phyloP scores from a whole-genome alignment of 2,888 invertebrate genomes.

The Neoscelio sp. region DNA sequence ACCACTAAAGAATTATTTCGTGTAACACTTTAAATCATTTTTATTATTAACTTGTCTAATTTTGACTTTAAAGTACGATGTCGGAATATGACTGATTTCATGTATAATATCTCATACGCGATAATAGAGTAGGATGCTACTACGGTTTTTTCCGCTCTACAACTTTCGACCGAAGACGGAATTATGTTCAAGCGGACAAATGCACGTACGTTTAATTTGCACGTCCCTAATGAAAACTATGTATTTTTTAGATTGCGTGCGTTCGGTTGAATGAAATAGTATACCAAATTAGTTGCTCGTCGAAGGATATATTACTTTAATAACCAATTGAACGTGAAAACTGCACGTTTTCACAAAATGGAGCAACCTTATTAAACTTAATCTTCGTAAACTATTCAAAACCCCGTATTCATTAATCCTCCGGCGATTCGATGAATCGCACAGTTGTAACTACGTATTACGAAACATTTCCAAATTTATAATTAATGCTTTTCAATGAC shows the following conservation, averaged over 20 bases:
- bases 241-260: slow-evolving; percentile 9
- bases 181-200: slow-evolving; percentile 8
- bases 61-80: not conserved
- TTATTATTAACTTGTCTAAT: too few relatives aligned
- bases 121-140: slow-evolving; percentile 8
- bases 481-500: slow-evolving; percentile 25
- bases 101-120: not conserved
- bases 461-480: slow-evolving; percentile 30
- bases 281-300: slow-evolving; percentile 36
- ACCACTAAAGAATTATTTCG: too few relatives aligned
- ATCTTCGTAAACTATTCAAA: not conserved
- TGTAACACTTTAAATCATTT: too few relatives aligned
- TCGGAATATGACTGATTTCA: not conserved
- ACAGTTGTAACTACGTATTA: not conserved
- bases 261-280: slow-evolving; percentile 22
- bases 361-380: not conserved
- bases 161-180: slow-evolving; percentile 9
- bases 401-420: slow-evolving; percentile 7
- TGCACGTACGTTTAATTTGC: not conserved
- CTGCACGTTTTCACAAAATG: slow-evolving; percentile 8
- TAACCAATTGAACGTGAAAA: slow-evolving; percentile 2
- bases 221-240: not conserved
- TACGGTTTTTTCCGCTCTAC: not conserved
- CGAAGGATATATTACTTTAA: slow-evolving; percentile 30
- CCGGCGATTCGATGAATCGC: slow-evolving; percentile 14